These are phyloP conservation scores for Coelinius sp. DNA, from an alignment of 2,888 invertebrate genomes.

Conservation along the genomic window DNA sequence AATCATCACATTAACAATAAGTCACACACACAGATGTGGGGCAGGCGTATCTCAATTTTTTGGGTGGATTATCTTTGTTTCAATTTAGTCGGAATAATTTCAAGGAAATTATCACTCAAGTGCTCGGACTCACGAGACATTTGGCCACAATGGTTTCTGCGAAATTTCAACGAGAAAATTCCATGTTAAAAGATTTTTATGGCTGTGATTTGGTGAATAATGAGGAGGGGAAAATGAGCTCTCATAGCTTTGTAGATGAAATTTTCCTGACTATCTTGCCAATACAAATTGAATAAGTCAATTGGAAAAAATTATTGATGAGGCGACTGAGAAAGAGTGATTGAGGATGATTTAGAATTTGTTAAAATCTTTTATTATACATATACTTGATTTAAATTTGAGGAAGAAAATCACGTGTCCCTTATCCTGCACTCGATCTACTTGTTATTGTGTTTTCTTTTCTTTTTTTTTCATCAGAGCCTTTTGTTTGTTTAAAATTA, in stretches of 20 bases:
- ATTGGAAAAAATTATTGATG: not conserved
- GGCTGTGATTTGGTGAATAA: too few relatives aligned
- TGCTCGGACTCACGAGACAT: too few relatives aligned
- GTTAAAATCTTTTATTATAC: slow-evolving; percentile 18
- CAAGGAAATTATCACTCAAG: too few relatives aligned
- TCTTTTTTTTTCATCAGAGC: slow-evolving; percentile 23
- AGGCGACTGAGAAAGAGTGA: not conserved
- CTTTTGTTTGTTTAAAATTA: slow-evolving; percentile 42
- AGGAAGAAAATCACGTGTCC: slow-evolving; percentile 26
- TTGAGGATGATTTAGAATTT: slow-evolving; percentile 23
- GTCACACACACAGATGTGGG: slow-evolving; percentile 57
- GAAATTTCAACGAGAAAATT: too few relatives aligned
- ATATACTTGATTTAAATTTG: not conserved
- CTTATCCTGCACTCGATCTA: slow-evolving; percentile 14
- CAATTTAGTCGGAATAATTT: too few relatives aligned
- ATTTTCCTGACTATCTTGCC: too few relatives aligned
- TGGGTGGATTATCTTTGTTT: too few relatives aligned
- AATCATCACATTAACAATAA: slow-evolving; percentile 50
- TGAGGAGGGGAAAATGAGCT: too few relatives aligned
- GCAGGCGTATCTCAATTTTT: slow-evolving; percentile 53
- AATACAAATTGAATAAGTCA: too few relatives aligned
- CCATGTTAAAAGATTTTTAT: too few relatives aligned
- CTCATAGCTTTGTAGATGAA: too few relatives aligned
- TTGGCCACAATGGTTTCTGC: too few relatives aligned
- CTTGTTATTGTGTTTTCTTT: slow-evolving; percentile 20